Percentiles rank a stretch among this genome's conserved stretches.
phyloP scores from a whole-genome alignment of 1,140 invertebrate species.

The Bombyx mori region ASM3026992v2 NC_085116.1:4111001-4111500 shows the following conservation, averaged over 20 bases:
- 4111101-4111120: no score
- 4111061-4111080: no score
- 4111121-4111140: no score
- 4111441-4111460: constrained; percentile 24
- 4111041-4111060: no score
- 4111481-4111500: constrained; percentile 21
- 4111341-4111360: constrained; percentile 25
- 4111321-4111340: constrained; percentile 34
- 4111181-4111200: constrained; percentile 49
- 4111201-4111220: constrained; percentile 20
- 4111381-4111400: constrained; percentile 10
- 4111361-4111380: constrained; percentile 41
- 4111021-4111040: no score
- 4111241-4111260: no score
- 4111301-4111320: constrained; percentile 59
- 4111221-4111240: constrained; percentile 22
- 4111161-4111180: constrained; percentile 3
- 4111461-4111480: constrained; percentile 35
- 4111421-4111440: neutral
- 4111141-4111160: no score
- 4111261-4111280: constrained; percentile 55
- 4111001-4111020: no score
- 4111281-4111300: constrained; percentile 48
- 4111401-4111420: neutral
- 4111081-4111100: no score